A percentile compares a stretch with the other conserved stretches of the same genome.
Evolutionary conservation across 2,888 invertebrate genomes (phyloP).

Genomic region (Portevinia maculata): DNA sequence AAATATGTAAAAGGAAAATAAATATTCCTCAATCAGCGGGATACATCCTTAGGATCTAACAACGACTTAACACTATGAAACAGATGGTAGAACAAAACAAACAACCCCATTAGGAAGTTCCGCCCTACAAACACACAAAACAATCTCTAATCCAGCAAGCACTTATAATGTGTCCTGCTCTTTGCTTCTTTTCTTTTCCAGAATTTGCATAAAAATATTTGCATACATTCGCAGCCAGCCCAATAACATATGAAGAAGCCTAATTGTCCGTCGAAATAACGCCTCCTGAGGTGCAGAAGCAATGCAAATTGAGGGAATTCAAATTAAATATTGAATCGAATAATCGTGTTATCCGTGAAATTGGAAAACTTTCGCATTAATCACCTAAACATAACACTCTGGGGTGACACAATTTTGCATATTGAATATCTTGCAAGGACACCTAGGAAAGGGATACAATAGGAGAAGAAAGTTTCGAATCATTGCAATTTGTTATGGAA

Average conservation of each 20-base stretch:
- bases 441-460: not conserved
- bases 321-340: slow-evolving; percentile 40
- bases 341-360: slow-evolving; percentile 59
- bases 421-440: slow-evolving; percentile 6
- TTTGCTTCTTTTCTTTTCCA: not conserved
- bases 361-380: slow-evolving; percentile 47
- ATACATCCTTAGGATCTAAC: not conserved
- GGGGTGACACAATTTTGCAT: slow-evolving; percentile 13
- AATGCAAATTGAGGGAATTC: slow-evolving; percentile 53
- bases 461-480: not conserved
- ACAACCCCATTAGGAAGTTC: slow-evolving; percentile 36
- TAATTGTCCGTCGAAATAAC: slow-evolving; percentile 29
- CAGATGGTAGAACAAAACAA: slow-evolving; percentile 8
- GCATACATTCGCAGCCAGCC: slow-evolving; percentile 24
- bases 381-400: slow-evolving; percentile 18
- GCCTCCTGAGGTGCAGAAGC: slow-evolving; percentile 14
- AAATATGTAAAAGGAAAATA: not conserved
- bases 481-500: slow-evolving; percentile 24
- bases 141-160: slow-evolving; percentile 20
- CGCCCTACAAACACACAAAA: slow-evolving; percentile 25
- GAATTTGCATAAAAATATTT: slow-evolving; percentile 42
- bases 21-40: slow-evolving; percentile 19
- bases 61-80: slow-evolving; percentile 9
- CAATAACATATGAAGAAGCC: slow-evolving; percentile 21
- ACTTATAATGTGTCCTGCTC: slow-evolving; percentile 2